Base-by-base conservation (phyloP, 2,797 vertebrate genomes). In the Petrocephalus schoutedeni region DNA sequence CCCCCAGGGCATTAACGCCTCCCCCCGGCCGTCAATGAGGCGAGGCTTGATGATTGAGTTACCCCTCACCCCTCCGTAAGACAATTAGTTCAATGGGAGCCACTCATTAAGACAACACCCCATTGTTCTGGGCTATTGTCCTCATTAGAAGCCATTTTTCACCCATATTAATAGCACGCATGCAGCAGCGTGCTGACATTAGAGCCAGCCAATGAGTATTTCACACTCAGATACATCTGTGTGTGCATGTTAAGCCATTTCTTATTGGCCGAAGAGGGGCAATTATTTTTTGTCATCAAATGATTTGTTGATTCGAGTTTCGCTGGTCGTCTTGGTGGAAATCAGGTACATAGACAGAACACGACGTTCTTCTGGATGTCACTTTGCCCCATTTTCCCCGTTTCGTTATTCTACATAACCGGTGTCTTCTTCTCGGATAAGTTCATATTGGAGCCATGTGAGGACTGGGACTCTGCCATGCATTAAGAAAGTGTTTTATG, bases 221-320 rank as follows among this genome's bases (percentile, higher is more conserved):
- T 84, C 80, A 58, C 59, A 83, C 88, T 57, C 80, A 58, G 36
- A 49, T n/a, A 21, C 49, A 51, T 87, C 14, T 53, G 57, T 87
- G 82, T 49, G 45, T 87, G 57, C 51, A 45, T 87, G 74, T 58
- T 53, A 32, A 54, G 74, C 16, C 51, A 64, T 41, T 14, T 49
- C 45, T 86, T 19, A 12, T 19, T 89, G 45, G 87, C 21, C n/a
- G 28, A 51, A 57, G 41, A 21, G 41, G 58, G 45, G 28, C 9
- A 19, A 54, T 83, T 61, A 0, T 90, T 89, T 86, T 83, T 85
- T 74, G 88, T 85, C 49, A 89, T 90, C 86, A 91, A 89, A 77
- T 92, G 92, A 93, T 93, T 93, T 90, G 90, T 93, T 92, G 28
- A 90, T 92, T 90, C 89, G 91, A 90, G 61, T 89, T 80, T 89